Evolutionary conservation across 2,113 vertebrate species (phyloP).

Genomic region (Galemys pyrenaicus): DNA sequence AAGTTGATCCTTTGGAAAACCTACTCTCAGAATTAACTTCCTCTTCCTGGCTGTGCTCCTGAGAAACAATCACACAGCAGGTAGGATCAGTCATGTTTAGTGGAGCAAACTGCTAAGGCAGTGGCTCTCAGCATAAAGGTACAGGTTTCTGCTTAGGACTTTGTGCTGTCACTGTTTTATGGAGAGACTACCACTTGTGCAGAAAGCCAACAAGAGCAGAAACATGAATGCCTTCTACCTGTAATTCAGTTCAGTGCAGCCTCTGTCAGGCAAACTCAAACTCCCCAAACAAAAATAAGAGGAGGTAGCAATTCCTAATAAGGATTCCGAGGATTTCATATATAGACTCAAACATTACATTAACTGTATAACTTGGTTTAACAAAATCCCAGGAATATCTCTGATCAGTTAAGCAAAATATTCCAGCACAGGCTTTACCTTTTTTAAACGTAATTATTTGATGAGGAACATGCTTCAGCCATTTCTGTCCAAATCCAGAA

Average conservation of each 20-base stretch:
- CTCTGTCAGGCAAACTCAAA: not conserved
- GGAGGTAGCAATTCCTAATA: not conserved
- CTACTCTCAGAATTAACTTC: not conserved
- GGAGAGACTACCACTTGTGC: not conserved
- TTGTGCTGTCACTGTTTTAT: not conserved
- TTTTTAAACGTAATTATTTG: not conserved
- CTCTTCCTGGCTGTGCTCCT: not conserved
- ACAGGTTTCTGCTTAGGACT: not conserved
- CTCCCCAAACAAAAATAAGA: not conserved
- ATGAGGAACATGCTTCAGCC: not conserved
- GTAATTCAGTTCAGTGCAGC: not conserved
- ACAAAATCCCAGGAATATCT: not conserved
- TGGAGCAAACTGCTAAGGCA: not conserved
- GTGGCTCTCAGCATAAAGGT: not conserved
- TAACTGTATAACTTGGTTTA: conserved; percentile 1
- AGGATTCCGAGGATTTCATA: not conserved
- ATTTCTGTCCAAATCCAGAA: not conserved
- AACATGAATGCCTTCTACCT: not conserved
- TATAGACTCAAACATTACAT: not conserved
- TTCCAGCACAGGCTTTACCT: not conserved
- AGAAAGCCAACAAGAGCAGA: not conserved
- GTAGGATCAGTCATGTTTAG: not conserved
- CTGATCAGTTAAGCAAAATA: not conserved
- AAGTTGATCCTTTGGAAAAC: conserved; percentile 9
- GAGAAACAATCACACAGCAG: not conserved